Conservation (phyloP, 2,888 invertebrate species). For the Iphiclides podalirius region DNA sequence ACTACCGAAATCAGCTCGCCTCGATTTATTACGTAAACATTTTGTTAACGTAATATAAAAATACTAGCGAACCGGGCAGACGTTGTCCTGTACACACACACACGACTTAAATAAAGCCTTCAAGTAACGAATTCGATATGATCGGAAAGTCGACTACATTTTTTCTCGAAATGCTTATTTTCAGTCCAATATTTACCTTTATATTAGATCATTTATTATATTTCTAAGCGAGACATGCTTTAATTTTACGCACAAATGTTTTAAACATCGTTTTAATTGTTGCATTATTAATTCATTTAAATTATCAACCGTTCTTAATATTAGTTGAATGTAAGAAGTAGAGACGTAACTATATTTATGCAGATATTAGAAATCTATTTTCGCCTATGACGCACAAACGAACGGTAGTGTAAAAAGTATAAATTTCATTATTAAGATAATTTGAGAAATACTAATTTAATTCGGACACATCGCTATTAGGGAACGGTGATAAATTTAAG, state of each 20-base stretch:
- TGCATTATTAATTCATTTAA: neutral
- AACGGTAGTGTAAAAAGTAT: constrained; percentile 2
- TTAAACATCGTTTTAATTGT: neutral
- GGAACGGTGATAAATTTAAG: too few species aligned
- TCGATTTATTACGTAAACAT: too few species aligned
- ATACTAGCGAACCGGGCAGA: too few species aligned
- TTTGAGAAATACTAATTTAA: neutral
- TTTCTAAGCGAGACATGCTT: neutral
- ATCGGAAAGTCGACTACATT: too few species aligned
- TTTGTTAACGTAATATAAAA: too few species aligned
- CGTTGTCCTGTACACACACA: too few species aligned
- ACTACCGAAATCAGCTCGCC: too few species aligned
- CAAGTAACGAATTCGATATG: too few species aligned
- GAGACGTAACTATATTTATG: neutral
- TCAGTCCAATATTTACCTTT: too few species aligned
- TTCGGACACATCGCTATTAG: neutral
- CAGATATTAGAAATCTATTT: constrained; percentile 2
- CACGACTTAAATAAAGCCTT: too few species aligned
- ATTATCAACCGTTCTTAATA: neutral
- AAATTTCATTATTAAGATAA: neutral
- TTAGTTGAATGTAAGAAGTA: neutral
- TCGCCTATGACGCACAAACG: constrained; percentile 5
- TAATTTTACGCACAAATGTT: neutral
- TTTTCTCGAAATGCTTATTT: too few species aligned
- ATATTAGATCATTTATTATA: neutral